Base-by-base conservation (phyloP, 2,888 invertebrate genomes). In the Ganaspis brasiliensis region DNA sequence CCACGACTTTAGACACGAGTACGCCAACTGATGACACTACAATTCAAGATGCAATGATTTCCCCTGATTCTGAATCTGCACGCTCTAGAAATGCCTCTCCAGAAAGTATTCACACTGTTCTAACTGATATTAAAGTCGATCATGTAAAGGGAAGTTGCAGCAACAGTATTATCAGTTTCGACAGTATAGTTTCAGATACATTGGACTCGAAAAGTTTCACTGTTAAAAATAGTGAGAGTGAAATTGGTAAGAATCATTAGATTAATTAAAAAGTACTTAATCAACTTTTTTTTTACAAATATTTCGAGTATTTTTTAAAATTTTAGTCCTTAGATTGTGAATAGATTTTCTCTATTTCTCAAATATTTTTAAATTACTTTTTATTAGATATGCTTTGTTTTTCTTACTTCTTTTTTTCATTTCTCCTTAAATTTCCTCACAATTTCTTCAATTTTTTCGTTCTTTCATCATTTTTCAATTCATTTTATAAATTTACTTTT, bases 21-120 rank as follows among this genome's bases (percentile, higher is more conserved):
- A 88, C 91, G 8, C 86, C 86, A 12, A 89, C 90, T 0, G 90
- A 91, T 35, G 90, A 90, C 59, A 89, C 89, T 12, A 91, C 89
- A 0, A 90, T 90, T 72, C 86, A 89, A 76, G 91, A 91, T 45
- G 85, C 86, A 0, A 84, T 89, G 67, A 87, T 90, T 55, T 91
- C 91, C 9, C 90, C 91, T 0, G 91, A 91, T 57, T 88, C 89
- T 5, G 91, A 91, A 74, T 89, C 89, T 0, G 75, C 84, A 8
- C 85, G 84, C 19, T 89, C 88, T 10, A 81, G 80, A 52, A 87
- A 87, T 59, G 67, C 84, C 1, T 89, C 86, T 2, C 81, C 85
- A 0, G 84, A 85, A 49, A 80, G 84, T 21, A 76, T 81, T 24
- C 83, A 83, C 26, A 77, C 73, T 35, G 79, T 74, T 24, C 85